These are phyloP conservation scores for Neogobius melanostomus DNA, from an alignment of 2,113 vertebrate species.

Conservation along the genomic window DNA sequence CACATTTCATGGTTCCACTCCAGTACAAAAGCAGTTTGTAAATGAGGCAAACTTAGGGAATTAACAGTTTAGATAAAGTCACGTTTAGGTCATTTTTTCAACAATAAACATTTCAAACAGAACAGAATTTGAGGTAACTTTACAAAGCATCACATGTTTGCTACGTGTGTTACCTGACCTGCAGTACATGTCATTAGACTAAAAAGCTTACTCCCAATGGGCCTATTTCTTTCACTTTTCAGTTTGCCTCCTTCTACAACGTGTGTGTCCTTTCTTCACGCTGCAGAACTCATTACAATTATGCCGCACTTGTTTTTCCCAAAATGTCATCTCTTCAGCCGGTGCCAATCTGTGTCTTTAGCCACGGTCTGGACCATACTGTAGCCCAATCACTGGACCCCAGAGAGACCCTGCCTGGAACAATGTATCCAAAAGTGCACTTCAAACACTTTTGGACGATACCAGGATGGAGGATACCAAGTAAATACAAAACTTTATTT, in stretches of 20 bases:
- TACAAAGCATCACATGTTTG: not conserved
- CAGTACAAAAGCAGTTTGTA: not conserved
- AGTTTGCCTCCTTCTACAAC: conserved; percentile 28
- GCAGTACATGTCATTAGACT: not conserved
- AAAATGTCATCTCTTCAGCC: conserved; percentile 73
- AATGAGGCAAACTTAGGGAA: not conserved
- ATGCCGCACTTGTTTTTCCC: conserved; percentile 82
- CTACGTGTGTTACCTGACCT: too few relatives aligned
- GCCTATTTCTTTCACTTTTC: conserved; percentile 4
- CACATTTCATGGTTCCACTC: conserved; percentile 43
- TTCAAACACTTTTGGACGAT: not conserved
- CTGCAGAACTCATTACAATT: conserved; percentile 83
- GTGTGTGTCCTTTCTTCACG: conserved; percentile 54
- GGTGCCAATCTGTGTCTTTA: conserved; percentile 73
- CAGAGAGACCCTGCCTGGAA: conserved; percentile 52
- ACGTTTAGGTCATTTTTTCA: not conserved
- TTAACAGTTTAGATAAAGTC: not conserved
- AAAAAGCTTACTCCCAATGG: not conserved
- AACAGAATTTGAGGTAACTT: not conserved
- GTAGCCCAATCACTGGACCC: conserved; percentile 55
- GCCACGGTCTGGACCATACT: conserved; percentile 64
- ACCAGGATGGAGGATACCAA: not conserved
- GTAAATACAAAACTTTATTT: too few relatives aligned
- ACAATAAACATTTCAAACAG: too few relatives aligned
- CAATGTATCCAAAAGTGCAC: conserved; percentile 29